phyloP scores from a whole-genome alignment of 2,113 vertebrate genomes.

The Hippocampus barbouri region DNA sequence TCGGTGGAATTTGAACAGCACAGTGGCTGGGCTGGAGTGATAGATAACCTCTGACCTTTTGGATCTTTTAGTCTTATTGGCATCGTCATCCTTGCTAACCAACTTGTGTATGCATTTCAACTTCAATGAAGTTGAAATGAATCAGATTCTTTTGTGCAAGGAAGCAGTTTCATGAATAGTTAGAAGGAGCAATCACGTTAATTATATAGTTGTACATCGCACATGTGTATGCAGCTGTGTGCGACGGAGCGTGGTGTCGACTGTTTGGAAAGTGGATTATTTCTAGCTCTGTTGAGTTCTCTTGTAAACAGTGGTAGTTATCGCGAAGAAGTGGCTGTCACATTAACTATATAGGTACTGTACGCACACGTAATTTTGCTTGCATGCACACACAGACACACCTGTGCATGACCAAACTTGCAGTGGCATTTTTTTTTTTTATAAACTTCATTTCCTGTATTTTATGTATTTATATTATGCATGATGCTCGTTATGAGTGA shows the following conservation, averaged over 20 bases:
- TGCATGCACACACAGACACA: no score
- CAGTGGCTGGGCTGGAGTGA: slow-evolving; percentile 30
- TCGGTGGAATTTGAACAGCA: slow-evolving; percentile 39
- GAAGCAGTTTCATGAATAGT: background rate
- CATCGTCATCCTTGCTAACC: slow-evolving; percentile 19
- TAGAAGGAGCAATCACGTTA: background rate
- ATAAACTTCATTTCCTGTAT: background rate
- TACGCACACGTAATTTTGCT: no score
- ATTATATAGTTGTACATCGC: background rate
- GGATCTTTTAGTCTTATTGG: slow-evolving; percentile 14
- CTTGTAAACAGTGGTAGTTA: background rate
- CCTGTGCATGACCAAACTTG: background rate
- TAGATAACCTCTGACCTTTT: slow-evolving; percentile 40
- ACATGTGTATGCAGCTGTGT: background rate
- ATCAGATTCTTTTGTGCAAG: no score
- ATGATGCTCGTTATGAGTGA: no score
- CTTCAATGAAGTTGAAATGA: no score
- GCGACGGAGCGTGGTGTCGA: background rate
- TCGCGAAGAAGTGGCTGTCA: no score
- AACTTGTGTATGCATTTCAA: background rate
- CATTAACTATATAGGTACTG: background rate
- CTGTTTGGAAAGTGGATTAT: background rate
- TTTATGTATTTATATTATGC: background rate
- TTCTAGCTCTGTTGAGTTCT: background rate
- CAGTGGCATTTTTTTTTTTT: background rate